Conservation (phyloP, 2,113 vertebrate genomes). For the Macquaria ambigua region DNA sequence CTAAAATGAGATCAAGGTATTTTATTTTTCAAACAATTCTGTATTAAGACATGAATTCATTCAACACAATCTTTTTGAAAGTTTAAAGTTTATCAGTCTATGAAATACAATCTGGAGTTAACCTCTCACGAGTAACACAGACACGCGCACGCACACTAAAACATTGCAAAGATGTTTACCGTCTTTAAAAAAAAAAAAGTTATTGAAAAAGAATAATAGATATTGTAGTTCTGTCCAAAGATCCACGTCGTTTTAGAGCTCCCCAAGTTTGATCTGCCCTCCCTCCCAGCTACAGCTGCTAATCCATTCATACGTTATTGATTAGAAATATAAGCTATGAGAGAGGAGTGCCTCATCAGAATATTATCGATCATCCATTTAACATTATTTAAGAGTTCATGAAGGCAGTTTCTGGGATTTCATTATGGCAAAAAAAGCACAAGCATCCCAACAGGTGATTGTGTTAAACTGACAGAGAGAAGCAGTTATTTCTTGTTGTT, state of each 20-base stretch:
- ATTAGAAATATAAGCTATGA: constrained; percentile 45
- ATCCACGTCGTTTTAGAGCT: constrained; percentile 61
- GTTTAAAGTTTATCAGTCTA: constrained; percentile 81
- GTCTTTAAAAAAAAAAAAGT: constrained; percentile 55
- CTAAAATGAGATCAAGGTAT: constrained; percentile 78
- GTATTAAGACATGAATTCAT: constrained; percentile 86
- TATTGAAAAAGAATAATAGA: constrained; percentile 64
- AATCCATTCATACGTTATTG: constrained; percentile 38
- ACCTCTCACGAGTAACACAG: constrained; percentile 79
- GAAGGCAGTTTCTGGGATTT: constrained; percentile 67
- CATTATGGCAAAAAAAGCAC: constrained; percentile 48
- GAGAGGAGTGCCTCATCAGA: constrained; percentile 33
- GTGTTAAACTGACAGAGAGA: constrained; percentile 49
- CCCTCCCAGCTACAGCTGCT: constrained; percentile 63
- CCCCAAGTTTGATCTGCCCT: constrained; percentile 56
- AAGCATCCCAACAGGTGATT: constrained; percentile 47
- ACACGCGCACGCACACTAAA: constrained; percentile 70
- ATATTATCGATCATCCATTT: constrained; percentile 30
- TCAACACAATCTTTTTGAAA: constrained; percentile 83
- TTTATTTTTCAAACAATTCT: constrained; percentile 86
- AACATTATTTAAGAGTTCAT: constrained; percentile 25
- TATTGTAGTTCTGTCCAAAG: constrained; percentile 74
- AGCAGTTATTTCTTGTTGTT: constrained; percentile 27
- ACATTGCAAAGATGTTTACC: constrained; percentile 72
- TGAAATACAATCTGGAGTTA: constrained; percentile 82